Evolutionary conservation across 2,888 invertebrate genomes (phyloP).

Genomic region (Pteria penguin): DNA sequence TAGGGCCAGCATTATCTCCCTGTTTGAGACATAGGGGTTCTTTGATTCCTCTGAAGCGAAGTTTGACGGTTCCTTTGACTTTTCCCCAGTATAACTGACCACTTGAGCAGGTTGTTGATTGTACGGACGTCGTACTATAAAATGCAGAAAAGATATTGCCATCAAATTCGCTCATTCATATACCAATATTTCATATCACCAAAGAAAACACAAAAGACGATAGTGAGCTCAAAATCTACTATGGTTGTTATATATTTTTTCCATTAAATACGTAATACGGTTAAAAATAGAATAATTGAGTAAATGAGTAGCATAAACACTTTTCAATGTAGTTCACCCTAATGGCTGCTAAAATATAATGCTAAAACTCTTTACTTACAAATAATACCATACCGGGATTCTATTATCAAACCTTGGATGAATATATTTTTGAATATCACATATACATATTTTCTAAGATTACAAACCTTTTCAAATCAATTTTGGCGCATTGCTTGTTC

Average conservation of each 20-base stretch:
- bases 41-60: not conserved
- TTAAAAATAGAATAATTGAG: no score
- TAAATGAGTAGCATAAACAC: no score
- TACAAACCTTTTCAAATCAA: not conserved
- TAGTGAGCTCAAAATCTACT: no score
- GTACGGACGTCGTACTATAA: not conserved
- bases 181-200: not conserved
- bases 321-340: not conserved
- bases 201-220: no score
- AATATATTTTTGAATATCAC: no score
- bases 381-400: no score
- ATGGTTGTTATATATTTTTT: no score
- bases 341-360: not conserved
- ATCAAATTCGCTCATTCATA: not conserved
- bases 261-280: no score
- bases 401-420: no score
- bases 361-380: no score
- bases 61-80: not conserved
- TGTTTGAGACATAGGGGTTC: not conserved
- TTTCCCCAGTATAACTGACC: not conserved
- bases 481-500: not conserved
- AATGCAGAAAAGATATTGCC: not conserved
- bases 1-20: not conserved
- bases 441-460: no score
- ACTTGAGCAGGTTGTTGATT: not conserved